A percentile compares a stretch with the other conserved stretches of the same genome.
phyloP scores from a whole-genome alignment of 1,140 invertebrate genomes.

The Antheraea mylitta region DNA sequence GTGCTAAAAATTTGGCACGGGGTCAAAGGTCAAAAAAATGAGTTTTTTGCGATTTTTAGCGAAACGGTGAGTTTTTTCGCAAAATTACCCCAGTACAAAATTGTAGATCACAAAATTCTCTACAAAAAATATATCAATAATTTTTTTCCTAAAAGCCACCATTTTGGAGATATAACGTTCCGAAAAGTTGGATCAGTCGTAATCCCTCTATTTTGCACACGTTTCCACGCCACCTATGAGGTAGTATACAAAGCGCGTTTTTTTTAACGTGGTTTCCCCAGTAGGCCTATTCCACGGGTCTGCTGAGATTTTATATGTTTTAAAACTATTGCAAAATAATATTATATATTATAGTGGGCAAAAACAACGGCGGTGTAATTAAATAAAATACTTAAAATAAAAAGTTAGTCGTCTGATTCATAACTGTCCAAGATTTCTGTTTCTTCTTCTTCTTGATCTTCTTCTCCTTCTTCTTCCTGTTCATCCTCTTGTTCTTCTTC shows the following conservation, averaged over 20 bases:
- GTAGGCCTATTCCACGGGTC: slow-evolving; percentile 29
- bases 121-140: slow-evolving; percentile 19
- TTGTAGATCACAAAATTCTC: slow-evolving; percentile 29
- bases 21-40: slow-evolving; percentile 18
- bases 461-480: too few species aligned
- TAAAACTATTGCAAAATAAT: slow-evolving; percentile 35
- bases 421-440: too few species aligned
- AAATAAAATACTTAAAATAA: slow-evolving; percentile 26
- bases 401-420: slow-evolving; percentile 19
- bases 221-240: slow-evolving; percentile 15
- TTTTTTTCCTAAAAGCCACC: slow-evolving; percentile 20
- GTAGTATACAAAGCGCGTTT: slow-evolving; percentile 26
- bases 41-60: slow-evolving; percentile 19
- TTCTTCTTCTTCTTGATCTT: too few species aligned
- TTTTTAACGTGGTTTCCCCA: slow-evolving; percentile 24
- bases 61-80: background rate
- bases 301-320: slow-evolving; percentile 30
- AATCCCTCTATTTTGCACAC: slow-evolving; percentile 25
- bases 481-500: slow-evolving; percentile 6
- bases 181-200: slow-evolving; percentile 21
- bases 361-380: slow-evolving; percentile 28
- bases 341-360: slow-evolving; percentile 26
- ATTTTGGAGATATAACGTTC: slow-evolving; percentile 24
- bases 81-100: slow-evolving; percentile 24
- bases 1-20: slow-evolving; percentile 5